Percentiles rank a stretch among this genome's conserved stretches.
Conservation (phyloP, 2,888 invertebrate species). For the Watsonalla binaria region DNA sequence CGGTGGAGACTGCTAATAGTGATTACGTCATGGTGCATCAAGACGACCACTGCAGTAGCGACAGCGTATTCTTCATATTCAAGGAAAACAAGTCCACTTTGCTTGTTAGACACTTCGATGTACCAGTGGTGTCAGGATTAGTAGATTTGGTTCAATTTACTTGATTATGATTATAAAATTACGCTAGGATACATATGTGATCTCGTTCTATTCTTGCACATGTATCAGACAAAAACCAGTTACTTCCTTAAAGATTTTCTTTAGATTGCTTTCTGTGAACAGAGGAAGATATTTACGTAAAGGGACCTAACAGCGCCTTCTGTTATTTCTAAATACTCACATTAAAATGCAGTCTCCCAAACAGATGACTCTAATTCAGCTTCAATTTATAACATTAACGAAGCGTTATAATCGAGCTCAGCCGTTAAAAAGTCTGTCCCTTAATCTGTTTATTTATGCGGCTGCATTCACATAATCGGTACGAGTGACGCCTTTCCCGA, state of each 20-base stretch:
- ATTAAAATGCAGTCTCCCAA: background rate
- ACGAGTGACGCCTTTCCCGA: constrained; percentile 57
- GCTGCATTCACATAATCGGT: constrained; percentile 43
- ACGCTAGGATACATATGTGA: too few species aligned
- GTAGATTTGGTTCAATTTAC: too few species aligned
- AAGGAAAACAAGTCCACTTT: background rate
- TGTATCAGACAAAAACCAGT: too few species aligned
- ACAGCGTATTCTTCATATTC: constrained; percentile 16
- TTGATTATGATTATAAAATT: too few species aligned
- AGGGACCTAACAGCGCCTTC: background rate
- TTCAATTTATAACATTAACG: constrained; percentile 26
- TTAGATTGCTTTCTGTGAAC: background rate
- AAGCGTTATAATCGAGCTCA: constrained; percentile 39
- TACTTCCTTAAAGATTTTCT: too few species aligned
- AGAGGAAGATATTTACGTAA: background rate
- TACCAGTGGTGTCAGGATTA: too few species aligned
- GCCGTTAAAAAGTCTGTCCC: constrained; percentile 40
- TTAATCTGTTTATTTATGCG: constrained; percentile 50
- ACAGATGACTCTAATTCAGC: background rate
- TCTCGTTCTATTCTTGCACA: too few species aligned
- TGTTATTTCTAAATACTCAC: background rate
- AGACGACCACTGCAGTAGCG: constrained; percentile 18
- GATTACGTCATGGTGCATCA: constrained; percentile 48
- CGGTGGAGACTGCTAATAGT: constrained; percentile 26
- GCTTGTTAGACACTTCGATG: too few species aligned